Base-by-base conservation (phyloP, 2,888 invertebrate species). In the Andrena haemorrhoa region DNA sequence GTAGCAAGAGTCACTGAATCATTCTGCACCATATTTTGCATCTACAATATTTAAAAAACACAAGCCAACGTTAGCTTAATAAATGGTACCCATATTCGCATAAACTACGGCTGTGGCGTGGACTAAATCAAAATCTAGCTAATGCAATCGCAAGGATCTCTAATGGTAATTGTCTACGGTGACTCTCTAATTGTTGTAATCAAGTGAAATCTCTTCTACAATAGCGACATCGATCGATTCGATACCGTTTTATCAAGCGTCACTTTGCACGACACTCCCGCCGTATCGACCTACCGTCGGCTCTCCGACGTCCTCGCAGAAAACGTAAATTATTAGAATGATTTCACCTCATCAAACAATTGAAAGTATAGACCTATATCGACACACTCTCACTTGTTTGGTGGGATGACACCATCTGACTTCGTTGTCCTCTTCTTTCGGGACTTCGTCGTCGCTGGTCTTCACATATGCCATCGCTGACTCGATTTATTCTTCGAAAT, bases 341-440 rank as follows among this genome's bases (percentile, higher is more conserved):
- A 93, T 93, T 93, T 93, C 94, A 93, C 93, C 93, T 94, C 94
- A 94, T 94, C 94, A 94, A 94, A 94, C 94, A 94, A 94, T 94
- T 94, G 94, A 94, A 94, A 94, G 94, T 94, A 94, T 94, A 93
- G 91, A 94, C 92, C 92, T 93, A 91, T 91, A 91, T 92, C 93
- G 91, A 94, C 93, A 94, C 94, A 94, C 94, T 94, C 94, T 94
- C 94, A 94, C 93, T 94, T 94, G 94, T 94, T 94, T 94, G 94
- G 94, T 94, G 94, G 93, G 90, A 92, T 92, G 93, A 94, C 92
- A 92, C 90, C 93, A 93, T 91, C 92, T 91, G 87, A 87, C 70
- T 85, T 82, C 75, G 74, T 75, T 26, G 47, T 76, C 79, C 23
- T 82, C 74, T 75, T 76, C 72, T 63, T 66, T 65, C 60, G 29